phyloP scores from a whole-genome alignment of 2,888 invertebrate genomes.

The Eupeodes latifasciatus region DNA sequence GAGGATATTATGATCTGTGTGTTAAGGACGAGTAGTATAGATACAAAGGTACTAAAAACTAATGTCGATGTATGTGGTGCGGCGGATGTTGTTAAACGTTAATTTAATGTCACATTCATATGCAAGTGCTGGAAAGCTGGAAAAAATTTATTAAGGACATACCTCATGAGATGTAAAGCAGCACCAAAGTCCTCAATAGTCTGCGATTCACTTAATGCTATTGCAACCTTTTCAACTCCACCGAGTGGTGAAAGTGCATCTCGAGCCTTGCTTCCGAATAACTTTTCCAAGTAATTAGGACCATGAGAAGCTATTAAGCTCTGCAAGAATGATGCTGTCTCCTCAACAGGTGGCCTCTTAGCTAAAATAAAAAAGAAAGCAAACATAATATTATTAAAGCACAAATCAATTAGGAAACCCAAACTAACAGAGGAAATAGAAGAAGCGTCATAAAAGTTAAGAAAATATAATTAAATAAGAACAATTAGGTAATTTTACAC shows the following conservation, averaged over 20 bases:
- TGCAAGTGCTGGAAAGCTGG: neutral
- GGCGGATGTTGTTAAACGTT: neutral
- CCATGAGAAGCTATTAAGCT: conserved; percentile 97
- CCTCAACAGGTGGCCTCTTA: conserved; percentile 97
- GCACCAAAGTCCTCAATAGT: conserved; percentile 94
- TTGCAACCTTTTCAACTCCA: conserved; percentile 97
- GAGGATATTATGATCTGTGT: conserved; percentile 13
- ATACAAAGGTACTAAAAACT: neutral
- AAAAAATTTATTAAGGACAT: conserved; percentile 70
- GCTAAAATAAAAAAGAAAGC: conserved; percentile 86
- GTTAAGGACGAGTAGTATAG: neutral
- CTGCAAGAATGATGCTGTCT: conserved; percentile 97
- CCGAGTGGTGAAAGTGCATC: conserved; percentile 96
- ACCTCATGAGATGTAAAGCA: conserved; percentile 84
- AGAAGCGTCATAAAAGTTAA: neutral
- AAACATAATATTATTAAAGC: conserved; percentile 48
- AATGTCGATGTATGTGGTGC: neutral
- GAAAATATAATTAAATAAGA: conserved; percentile 26
- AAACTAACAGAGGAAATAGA: conserved; percentile 19
- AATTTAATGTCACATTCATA: neutral
- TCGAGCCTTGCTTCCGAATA: conserved; percentile 97
- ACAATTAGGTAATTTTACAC: neutral
- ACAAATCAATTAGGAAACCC: conserved; percentile 43
- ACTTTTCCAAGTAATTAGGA: conserved; percentile 97
- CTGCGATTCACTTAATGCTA: conserved; percentile 96